Conservation (phyloP, 37 sponge, comb jelly and placozoan genomes). For the Tethya wilhelma region DNA sequence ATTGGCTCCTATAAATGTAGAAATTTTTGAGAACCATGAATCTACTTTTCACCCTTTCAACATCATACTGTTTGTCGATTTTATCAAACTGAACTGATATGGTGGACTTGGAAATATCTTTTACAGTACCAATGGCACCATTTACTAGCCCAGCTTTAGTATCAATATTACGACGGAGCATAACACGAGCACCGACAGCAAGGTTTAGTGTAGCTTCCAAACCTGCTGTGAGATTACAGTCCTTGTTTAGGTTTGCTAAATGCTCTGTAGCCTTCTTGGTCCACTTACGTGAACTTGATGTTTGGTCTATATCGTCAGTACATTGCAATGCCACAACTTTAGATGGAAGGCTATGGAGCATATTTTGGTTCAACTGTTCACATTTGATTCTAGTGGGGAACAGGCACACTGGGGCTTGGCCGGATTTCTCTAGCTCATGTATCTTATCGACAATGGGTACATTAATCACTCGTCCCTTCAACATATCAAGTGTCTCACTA, state of each 20-base stretch:
- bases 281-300: conserved; percentile 48
- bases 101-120: not conserved
- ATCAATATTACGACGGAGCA: conserved; percentile 70
- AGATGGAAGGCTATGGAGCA: not conserved
- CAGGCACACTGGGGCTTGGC: conserved; percentile 57
- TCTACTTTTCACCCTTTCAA: conserved; percentile 39
- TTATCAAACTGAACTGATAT: conserved; percentile 66
- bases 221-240: conserved; percentile 69
- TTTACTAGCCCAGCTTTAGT: conserved; percentile 61
- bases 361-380: not conserved
- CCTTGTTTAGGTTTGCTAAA: conserved; percentile 64
- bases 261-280: conserved; percentile 31
- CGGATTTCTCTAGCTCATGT: conserved; percentile 22
- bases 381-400: conserved; percentile 39
- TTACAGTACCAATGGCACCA: conserved; percentile 60
- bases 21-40: conserved; percentile 48
- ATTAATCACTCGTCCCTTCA: too few species aligned
- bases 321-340: too few species aligned
- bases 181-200: conserved; percentile 69
- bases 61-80: conserved; percentile 14
- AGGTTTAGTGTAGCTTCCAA: conserved; percentile 46
- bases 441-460: conserved; percentile 25
- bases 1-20: too few species aligned
- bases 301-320: conserved; percentile 65
- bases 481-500: not conserved